Base-by-base conservation (phyloP, 2,113 vertebrate genomes). In the Halichoerus grypus region DNA sequence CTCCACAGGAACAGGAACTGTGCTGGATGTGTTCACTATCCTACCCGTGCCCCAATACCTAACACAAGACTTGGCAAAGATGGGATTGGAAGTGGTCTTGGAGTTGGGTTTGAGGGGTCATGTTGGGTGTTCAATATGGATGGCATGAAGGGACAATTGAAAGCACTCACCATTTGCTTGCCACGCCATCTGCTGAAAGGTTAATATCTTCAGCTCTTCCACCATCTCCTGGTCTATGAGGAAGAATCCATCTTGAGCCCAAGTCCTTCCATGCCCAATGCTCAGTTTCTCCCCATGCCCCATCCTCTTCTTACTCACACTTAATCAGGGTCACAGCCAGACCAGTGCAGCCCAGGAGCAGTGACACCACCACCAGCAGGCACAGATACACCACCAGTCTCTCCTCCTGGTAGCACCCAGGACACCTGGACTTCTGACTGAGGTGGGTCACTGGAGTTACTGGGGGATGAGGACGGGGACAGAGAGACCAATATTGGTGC, bases 271-370 rank as follows among this genome's bases (percentile, higher is more conserved):
- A 1, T 0, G 22, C 1, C 53, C 46, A 22, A 5, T 3, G 12
- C 53, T 67, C 82, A 5, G 0, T 1, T 24, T 59, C 77, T 51
- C 46, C 14, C 19, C 22, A 0, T 0, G 0, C 21, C 82, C 82
- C 61, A 22, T 49, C 85, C 76, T 46, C 1, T 4, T 28, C 77
- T 87, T 26, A 97, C 98, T 97, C 88, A 96, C 98, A 94, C 65
- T 98, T 97, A 7, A 79, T 46, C 53, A 98, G 61, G 16, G 95
- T 91, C 74, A 97, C 57, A 1, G 28, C 19, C 19, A 97, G 85
- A 22, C 88, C 14, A 3, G 72, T 19, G 16, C 72, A 69, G 7
- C 94, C 42, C 87, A 98, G 39, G 24, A 97, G 9, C 88, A 97
- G 36, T 1, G 97, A 91, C 0, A 33, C 4, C 22, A 16, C 55